Percentiles rank a stretch among this genome's conserved stretches.
phyloP scores from a whole-genome alignment of 2,888 invertebrate species.

The Lasioglossum vierecki region DNA sequence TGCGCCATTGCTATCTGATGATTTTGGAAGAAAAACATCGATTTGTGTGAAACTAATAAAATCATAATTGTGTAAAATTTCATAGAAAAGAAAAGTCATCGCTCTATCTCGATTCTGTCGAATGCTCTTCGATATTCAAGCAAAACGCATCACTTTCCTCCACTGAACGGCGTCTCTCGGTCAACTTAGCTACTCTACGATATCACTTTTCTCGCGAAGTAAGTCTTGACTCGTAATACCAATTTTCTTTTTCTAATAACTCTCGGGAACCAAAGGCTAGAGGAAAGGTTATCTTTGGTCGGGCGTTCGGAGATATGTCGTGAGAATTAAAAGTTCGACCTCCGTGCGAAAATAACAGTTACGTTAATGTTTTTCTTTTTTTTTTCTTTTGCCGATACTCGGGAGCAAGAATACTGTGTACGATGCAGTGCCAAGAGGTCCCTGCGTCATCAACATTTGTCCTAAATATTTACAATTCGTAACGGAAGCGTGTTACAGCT shows the following conservation, averaged over 20 bases:
- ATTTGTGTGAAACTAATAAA: too few species aligned
- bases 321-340: not conserved
- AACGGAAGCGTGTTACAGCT: conserved; percentile 35
- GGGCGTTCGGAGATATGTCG: too few species aligned
- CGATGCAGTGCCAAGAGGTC: conserved; percentile 50
- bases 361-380: not conserved
- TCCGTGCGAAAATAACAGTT: not conserved
- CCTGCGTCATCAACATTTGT: conserved; percentile 56
- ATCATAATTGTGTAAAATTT: too few species aligned
- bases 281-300: not conserved
- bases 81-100: too few species aligned
- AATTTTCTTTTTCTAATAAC: not conserved
- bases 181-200: not conserved
- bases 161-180: not conserved
- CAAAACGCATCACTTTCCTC: too few species aligned
- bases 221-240: not conserved
- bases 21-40: too few species aligned
- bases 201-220: conserved; percentile 14
- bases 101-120: too few species aligned
- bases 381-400: not conserved
- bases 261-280: not conserved
- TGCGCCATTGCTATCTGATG: too few species aligned
- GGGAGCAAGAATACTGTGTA: conserved; percentile 8
- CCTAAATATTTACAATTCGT: conserved; percentile 48
- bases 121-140: too few species aligned